Base-by-base conservation (phyloP, 1,140 invertebrate species). In the Drosophila nasuta region DNA sequence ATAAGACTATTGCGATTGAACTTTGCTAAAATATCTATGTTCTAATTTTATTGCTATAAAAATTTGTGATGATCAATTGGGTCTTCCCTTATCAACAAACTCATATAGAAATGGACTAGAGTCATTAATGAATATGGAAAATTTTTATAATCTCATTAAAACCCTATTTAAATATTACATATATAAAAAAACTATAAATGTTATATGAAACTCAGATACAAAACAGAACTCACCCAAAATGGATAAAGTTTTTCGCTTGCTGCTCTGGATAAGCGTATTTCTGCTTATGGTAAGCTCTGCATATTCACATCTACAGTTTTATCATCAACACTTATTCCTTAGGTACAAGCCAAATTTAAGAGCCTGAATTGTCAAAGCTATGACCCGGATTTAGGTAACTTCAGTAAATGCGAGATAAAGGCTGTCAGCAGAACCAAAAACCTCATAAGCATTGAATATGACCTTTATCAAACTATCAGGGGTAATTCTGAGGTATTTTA, bases 361-460 rank as follows among this genome's bases (percentile, higher is more conserved):
- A 73, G 51, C 10, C 51, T 79, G 7, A 11, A 51, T 25, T 79
- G 75, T n/a, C 51, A 7, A 7, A 3, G 5, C 2, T 17, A 41
- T 7, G 62, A 77, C 20, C 11, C 3, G 1, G 8, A 28, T 5
- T 49, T 6, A 20, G 54, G 48, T 1, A 56, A 60, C 4, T 74
- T 73, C n/a, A 2, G 7, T 2, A 4, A 41, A 0, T 80, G 76
- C 2, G 28, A 10, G n/a, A 70, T 71, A 4, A 70, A 71, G 10
- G 75, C 70, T 0, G 35, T 78, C 1, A 75, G 43, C 66, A 38
- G 75, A 1, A 57, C 38, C 3, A 57, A 28, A 2, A 79, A 78
- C 33, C 3, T 49, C 0, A 75, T 70, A 1, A 62, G 62, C 13
- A 41, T 71, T 17, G 51, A 7, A 0, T 70, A 33, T 8, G 5